Evolutionary conservation across 2,113 vertebrate genomes (phyloP).

Genomic region (Ascaphus truei): DNA sequence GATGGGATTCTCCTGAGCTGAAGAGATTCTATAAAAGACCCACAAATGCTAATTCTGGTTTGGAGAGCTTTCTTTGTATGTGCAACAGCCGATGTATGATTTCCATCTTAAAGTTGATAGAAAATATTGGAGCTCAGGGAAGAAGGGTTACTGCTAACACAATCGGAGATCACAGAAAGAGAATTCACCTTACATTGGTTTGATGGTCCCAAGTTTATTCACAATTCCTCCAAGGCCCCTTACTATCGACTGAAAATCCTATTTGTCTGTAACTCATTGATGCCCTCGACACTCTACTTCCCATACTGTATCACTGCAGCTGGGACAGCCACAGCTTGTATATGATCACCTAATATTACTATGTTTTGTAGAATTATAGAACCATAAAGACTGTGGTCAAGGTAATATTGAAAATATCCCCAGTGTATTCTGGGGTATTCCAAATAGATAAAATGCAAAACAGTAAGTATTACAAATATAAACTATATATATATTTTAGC

Average conservation of each 20-base stretch:
- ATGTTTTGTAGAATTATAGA: not conserved
- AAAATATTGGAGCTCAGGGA: not conserved
- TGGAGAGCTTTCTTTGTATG: no score
- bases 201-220: not conserved
- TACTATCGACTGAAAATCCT: constrained; percentile 14
- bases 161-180: not conserved
- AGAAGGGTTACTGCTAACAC: not conserved
- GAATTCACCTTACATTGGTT: not conserved
- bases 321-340: constrained; percentile 2
- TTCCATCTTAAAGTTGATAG: no score
- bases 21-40: no score
- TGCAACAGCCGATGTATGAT: no score
- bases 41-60: no score
- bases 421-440: not conserved
- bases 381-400: constrained; percentile 9
- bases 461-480: not conserved
- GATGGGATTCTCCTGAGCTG: no score
- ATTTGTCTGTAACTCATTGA: constrained; percentile 13
- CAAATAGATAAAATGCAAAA: not conserved
- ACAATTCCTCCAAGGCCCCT: constrained; percentile 3
- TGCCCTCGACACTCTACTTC: constrained; percentile 10
- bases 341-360: not conserved
- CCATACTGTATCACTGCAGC: not conserved
- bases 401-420: constrained; percentile 9
- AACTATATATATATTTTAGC: no score